A percentile compares a stretch with the other conserved stretches of the same genome.
phyloP scores from a whole-genome alignment of 2,113 vertebrate genomes.

The Emydura subglobosa region DNA sequence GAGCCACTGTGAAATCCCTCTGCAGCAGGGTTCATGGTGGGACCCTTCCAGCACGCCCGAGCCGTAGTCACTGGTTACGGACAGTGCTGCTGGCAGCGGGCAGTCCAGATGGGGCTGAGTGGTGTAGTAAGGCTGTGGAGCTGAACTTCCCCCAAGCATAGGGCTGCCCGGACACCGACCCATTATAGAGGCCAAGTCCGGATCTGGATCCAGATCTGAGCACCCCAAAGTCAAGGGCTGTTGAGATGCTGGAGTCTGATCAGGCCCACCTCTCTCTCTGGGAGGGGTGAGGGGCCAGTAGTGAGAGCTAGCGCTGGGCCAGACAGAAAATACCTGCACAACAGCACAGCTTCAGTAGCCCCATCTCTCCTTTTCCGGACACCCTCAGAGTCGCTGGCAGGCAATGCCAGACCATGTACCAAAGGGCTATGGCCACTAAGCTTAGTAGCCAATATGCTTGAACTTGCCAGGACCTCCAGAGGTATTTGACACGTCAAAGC shows the following conservation, averaged over 20 bases:
- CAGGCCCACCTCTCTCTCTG: background rate
- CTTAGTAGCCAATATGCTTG: background rate
- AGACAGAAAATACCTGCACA: background rate
- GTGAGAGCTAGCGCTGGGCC: background rate
- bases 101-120: background rate
- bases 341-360: background rate
- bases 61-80: background rate
- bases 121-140: background rate
- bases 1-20: background rate
- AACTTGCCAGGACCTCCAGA: conserved; percentile 25
- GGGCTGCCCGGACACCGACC: background rate
- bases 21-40: background rate
- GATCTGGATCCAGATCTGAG: background rate
- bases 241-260: background rate
- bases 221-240: background rate
- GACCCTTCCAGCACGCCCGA: background rate
- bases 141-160: background rate
- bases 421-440: background rate
- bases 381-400: background rate
- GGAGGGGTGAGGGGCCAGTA: background rate
- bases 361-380: background rate
- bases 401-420: background rate
- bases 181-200: background rate
- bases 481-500: conserved; percentile 16
- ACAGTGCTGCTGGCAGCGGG: background rate